Conservation (phyloP, 2,113 vertebrate genomes). For the Dolichallabes microphthalmus region DNA sequence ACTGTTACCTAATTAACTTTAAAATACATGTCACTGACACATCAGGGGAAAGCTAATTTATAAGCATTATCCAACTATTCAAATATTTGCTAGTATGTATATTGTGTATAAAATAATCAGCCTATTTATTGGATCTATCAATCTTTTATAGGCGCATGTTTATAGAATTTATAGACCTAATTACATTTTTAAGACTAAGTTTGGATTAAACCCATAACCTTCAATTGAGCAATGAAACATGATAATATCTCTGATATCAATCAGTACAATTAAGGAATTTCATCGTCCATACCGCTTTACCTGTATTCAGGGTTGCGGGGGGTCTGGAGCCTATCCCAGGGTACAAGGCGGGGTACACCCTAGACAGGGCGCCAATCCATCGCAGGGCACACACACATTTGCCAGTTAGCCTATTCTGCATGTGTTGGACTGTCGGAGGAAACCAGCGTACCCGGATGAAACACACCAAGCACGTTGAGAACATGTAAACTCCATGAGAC, state of each 20-base stretch:
- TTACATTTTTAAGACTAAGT: background rate
- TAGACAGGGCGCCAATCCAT: too few relatives aligned
- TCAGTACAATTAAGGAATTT: background rate
- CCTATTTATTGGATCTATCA: background rate
- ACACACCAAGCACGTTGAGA: too few relatives aligned
- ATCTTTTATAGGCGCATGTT: background rate
- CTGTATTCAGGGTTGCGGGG: too few relatives aligned
- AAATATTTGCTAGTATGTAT: background rate
- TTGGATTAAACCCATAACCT: background rate
- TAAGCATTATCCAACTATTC: background rate
- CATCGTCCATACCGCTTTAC: background rate
- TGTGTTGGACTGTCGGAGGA: too few relatives aligned
- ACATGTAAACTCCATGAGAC: too few relatives aligned
- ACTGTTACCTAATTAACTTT: background rate
- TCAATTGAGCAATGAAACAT: background rate
- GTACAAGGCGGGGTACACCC: too few relatives aligned
- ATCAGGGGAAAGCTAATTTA: background rate
- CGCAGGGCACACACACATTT: too few relatives aligned
- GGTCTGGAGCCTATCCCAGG: too few relatives aligned
- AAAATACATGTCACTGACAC: background rate
- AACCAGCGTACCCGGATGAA: too few relatives aligned
- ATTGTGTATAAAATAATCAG: background rate
- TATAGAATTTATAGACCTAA: background rate
- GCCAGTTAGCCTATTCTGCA: too few relatives aligned
- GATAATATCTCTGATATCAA: background rate